A percentile compares a stretch with the other conserved stretches of the same genome.
phyloP scores from a whole-genome alignment of 2,113 vertebrate genomes.

The Pipra filicauda region DNA sequence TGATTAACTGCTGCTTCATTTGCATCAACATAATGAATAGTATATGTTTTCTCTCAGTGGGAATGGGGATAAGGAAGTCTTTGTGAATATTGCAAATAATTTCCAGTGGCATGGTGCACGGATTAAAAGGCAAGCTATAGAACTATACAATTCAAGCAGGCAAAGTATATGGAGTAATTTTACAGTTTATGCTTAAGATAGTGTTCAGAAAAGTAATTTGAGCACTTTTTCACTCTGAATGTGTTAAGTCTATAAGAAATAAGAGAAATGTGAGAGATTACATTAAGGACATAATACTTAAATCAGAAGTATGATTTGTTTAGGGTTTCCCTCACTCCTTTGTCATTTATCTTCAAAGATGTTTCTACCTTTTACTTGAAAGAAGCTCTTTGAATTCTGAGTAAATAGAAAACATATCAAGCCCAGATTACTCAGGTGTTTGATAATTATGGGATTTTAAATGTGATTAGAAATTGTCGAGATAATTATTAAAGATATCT shows the following conservation, averaged over 20 bases:
- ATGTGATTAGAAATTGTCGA: slow-evolving; percentile 47
- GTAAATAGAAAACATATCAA: slow-evolving; percentile 53
- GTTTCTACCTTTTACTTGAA: slow-evolving; percentile 55
- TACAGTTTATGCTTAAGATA: background rate
- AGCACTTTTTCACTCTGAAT: background rate
- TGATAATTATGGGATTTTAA: slow-evolving; percentile 36
- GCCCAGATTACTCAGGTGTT: slow-evolving; percentile 23
- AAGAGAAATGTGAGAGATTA: background rate
- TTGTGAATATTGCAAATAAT: background rate
- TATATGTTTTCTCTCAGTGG: background rate
- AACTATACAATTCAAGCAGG: background rate
- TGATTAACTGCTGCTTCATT: background rate
- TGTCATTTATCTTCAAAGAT: slow-evolving; percentile 55
- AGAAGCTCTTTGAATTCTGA: slow-evolving; percentile 37
- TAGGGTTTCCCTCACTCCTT: slow-evolving; percentile 24
- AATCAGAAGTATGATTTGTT: slow-evolving; percentile 22
- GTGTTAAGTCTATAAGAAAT: background rate
- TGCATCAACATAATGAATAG: background rate
- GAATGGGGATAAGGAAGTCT: background rate
- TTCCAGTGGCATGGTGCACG: background rate
- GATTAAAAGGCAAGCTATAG: background rate
- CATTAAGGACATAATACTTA: background rate
- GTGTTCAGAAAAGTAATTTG: background rate
- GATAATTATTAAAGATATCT: slow-evolving; percentile 30
- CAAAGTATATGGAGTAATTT: slow-evolving; percentile 8